Evolutionary conservation across 2,797 vertebrate species (phyloP), one percentile per base, ranked within the genome.

Genomic region (Urosaurus nigricauda): DNA sequence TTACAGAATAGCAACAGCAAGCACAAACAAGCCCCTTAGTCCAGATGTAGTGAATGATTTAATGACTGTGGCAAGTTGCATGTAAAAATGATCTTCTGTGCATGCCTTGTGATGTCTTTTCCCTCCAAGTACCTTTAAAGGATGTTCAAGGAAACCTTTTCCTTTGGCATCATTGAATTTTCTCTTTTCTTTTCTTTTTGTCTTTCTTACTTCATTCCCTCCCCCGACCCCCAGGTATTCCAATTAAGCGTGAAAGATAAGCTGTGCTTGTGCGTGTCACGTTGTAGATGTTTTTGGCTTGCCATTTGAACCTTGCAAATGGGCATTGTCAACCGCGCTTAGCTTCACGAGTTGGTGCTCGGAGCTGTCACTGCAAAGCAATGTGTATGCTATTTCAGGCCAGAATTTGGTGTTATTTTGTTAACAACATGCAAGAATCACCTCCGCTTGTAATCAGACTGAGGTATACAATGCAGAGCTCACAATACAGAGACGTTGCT

Each of bases 291-390:
- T 90, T 93, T 90, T 86, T 29, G 71, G 73, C 86, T 88, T 93
- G 70, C 63, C 88, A 88, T 89, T 87, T 95, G 91, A 94, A 94
- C 92, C 92, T 85, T 37, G 14, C 87, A 93, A 94, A 94, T 88
- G 53, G 40, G 86, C 47, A 26, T 37, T 92, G 90, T 91, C 94
- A 92, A 24, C 60, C 84, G 65, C 63, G 79, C 43, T 93, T 88
- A 92, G 81, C 89, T 92, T 93, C 91, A 92, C 58, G 88, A 88
- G 12, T 75, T 71, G 0, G 14, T 0, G 4, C 86, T 87, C 51
- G 2, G 0, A 71, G 80, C 63, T 92, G 74, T 87, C 63, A 86
- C 78, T 37, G 0, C 7, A 86, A 16, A 84, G 7, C 2, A 89
- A 87, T 73, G 47, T 58, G 82, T 32, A 43, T 35, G 74, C 43